These are phyloP conservation scores for Hiodon alosoides DNA, from an alignment of 2,113 vertebrate species.

Conservation along the genomic window DNA sequence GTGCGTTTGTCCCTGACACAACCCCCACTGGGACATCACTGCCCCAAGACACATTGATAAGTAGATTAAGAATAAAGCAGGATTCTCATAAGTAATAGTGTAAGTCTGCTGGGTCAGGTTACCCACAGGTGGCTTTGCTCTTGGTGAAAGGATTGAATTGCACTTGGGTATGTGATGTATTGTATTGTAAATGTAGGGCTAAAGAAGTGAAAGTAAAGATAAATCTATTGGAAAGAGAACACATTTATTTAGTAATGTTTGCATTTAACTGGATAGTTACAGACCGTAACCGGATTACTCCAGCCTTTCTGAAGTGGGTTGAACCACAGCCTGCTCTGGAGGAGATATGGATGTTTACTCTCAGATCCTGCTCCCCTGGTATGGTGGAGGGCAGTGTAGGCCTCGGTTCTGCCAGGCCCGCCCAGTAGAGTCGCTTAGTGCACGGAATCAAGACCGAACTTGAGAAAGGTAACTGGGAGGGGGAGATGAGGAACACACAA, in stretches of 20 bases:
- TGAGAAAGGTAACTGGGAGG: background rate
- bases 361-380: no score
- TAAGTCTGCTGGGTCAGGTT: background rate
- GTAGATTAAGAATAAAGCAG: background rate
- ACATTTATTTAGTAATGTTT: constrained; percentile 6
- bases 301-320: no score
- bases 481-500: constrained; percentile 1
- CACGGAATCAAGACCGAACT: background rate
- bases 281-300: background rate
- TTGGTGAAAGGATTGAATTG: background rate
- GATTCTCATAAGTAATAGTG: background rate
- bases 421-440: background rate
- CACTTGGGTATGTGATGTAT: background rate
- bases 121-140: background rate
- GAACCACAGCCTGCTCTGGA: no score
- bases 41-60: background rate
- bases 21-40: background rate
- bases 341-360: no score
- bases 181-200: background rate
- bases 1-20: background rate
- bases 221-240: no score
- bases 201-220: background rate
- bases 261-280: background rate
- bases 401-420: no score
- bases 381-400: no score